Conservation (phyloP, 2,113 vertebrate species). For the Tragulus kanchil region DNA sequence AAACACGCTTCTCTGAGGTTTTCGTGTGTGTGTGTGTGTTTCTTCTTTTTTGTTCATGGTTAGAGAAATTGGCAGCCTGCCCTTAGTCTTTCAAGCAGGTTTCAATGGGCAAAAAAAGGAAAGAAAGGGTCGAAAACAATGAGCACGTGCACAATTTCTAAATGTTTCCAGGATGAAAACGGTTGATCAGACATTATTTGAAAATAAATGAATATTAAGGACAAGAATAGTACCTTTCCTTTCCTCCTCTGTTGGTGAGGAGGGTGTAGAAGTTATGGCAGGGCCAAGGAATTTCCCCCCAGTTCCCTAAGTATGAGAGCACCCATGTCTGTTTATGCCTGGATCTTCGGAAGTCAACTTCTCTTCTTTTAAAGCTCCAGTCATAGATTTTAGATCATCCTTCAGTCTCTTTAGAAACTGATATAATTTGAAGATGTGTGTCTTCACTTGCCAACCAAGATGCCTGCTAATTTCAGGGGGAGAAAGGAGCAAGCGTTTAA, state of each 20-base stretch:
- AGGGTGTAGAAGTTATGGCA: neutral
- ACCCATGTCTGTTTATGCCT: fast-evolving
- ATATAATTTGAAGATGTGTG: too few relatives aligned
- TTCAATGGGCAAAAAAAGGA: conserved; percentile 27
- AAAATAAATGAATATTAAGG: conserved; percentile 13
- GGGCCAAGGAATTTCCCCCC: fast-evolving
- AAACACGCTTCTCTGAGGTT: neutral
- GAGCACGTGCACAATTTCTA: neutral
- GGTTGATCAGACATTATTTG: neutral
- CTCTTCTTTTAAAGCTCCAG: neutral
- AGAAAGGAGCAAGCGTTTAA: fast-evolving
- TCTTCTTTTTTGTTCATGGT: neutral
- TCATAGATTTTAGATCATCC: neutral
- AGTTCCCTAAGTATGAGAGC: fast-evolving
- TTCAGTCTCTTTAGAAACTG: neutral
- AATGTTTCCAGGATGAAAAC: conserved; percentile 17
- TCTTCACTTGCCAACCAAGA: neutral
- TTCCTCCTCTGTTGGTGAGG: fast-evolving
- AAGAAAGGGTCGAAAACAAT: conserved; percentile 25
- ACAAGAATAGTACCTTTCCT: neutral
- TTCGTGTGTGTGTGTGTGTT: neutral
- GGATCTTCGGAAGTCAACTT: neutral
- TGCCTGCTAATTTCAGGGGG: fast-evolving
- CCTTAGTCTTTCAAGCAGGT: conserved; percentile 53
- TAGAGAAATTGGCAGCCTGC: conserved; percentile 52